Evolutionary conservation across 2,113 vertebrate species (phyloP).

Genomic region (Toxotes jaculatrix): DNA sequence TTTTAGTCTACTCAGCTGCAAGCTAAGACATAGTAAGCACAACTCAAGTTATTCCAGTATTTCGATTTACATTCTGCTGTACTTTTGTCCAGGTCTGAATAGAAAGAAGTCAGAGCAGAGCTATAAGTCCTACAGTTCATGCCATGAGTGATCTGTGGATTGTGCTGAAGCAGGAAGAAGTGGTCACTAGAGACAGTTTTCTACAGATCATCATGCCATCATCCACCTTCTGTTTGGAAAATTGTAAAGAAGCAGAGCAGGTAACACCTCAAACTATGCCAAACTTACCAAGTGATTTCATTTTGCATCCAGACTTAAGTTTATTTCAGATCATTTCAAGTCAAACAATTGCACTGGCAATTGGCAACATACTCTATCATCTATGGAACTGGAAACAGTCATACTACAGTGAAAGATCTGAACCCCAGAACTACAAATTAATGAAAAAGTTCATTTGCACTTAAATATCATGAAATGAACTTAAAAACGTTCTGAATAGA

Average conservation of each 20-base stretch:
- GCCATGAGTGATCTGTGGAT: slow-evolving; percentile 51
- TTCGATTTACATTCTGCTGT: neutral
- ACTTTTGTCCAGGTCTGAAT: slow-evolving; percentile 16
- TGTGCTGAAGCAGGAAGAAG: slow-evolving; percentile 58
- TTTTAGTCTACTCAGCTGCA: neutral
- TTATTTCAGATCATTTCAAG: slow-evolving; percentile 46
- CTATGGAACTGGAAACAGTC: neutral
- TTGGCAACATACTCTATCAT: neutral
- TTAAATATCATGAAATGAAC: slow-evolving; percentile 37
- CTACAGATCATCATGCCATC: slow-evolving; percentile 69
- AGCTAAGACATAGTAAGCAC: neutral
- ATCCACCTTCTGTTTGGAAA: slow-evolving; percentile 31
- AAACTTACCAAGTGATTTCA: slow-evolving; percentile 59
- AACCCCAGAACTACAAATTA: neutral
- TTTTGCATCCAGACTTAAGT: slow-evolving; percentile 44
- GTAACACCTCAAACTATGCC: slow-evolving; percentile 54
- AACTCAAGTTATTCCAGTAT: neutral
- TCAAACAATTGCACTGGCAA: slow-evolving; percentile 11
- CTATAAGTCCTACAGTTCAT: slow-evolving; percentile 48
- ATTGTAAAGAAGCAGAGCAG: slow-evolving; percentile 56
- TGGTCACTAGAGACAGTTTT: slow-evolving; percentile 51
- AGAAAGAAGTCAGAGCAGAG: slow-evolving; percentile 33
- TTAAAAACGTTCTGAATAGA: slow-evolving; percentile 39
- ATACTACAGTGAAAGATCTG: neutral
- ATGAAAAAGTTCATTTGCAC: neutral